A percentile compares a stretch with the other conserved stretches of the same genome.
phyloP scores from a whole-genome alignment of 2,888 invertebrate genomes.

The Petrolisthes manimaculis region DNA sequence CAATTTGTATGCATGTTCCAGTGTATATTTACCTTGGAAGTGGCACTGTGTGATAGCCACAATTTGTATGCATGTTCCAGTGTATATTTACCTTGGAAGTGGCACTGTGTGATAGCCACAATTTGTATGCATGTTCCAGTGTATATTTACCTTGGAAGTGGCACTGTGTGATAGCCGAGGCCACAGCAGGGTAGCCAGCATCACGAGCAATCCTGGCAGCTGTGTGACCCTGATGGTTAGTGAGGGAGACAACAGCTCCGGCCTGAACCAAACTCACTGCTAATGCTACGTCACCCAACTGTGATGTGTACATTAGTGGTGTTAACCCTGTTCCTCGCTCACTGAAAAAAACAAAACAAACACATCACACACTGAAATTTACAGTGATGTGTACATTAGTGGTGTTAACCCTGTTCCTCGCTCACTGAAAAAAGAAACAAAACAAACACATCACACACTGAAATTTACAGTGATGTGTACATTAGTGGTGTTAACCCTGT shows the following conservation, averaged over 20 bases:
- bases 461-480: conserved; percentile 69
- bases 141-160: conserved; percentile 37
- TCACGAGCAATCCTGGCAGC: conserved; percentile 70
- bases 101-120: conserved; percentile 39
- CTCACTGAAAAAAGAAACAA: conserved; percentile 67
- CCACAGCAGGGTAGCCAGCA: conserved; percentile 67
- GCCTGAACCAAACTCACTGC: conserved; percentile 70
- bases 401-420: conserved; percentile 70
- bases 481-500: conserved; percentile 70
- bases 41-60: conserved; percentile 37
- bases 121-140: neutral
- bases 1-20: neutral
- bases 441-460: no score
- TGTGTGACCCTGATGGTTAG: conserved; percentile 69
- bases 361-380: no score
- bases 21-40: conserved; percentile 33
- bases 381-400: conserved; percentile 70
- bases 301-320: conserved; percentile 70
- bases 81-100: conserved; percentile 36
- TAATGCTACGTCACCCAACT: conserved; percentile 70
- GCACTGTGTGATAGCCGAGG: conserved; percentile 41
- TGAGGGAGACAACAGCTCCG: conserved; percentile 68
- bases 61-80: neutral
- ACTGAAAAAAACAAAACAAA: conserved; percentile 27
- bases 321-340: conserved; percentile 70